Base-by-base conservation (phyloP, 2,888 invertebrate genomes). In the Parasteatoda lunata region DNA sequence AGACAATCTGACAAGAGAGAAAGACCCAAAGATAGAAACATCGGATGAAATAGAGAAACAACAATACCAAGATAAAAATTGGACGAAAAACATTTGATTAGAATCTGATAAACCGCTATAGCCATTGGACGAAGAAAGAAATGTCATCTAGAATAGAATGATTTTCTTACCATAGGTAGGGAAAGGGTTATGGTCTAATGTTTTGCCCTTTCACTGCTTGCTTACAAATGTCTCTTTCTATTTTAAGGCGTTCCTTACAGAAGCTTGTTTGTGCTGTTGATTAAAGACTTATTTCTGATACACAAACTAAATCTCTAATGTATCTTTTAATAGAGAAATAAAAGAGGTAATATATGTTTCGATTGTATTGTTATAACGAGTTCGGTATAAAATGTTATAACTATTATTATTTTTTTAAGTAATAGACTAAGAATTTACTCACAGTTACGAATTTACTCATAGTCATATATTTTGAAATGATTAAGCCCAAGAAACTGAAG, bases 31-130 rank as follows among this genome's bases (percentile, higher is more conserved):
- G 68, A 65, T 49, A 15, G 45, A 75, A 81, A 75, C 75, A 75
- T 49, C 47, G 59, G 81, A 30, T 30, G 30, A 30, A 30, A 30
- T 30, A 30, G 30, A 30, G 30, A 30, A 30, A 30, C 30, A 30
- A 30, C 30, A 30, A 30, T 30, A 30, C 30, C 30, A 30, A 30
- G 30, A 30, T 30, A 30, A 30, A 30, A 30, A 30, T 30, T 30
- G 30, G 30, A 30, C 30, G 30, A 30, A 81, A 81, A 81, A 81
- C 81, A 81, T 81, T 81, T 66, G 81, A 81, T 81, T 81, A 69
- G 81, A 81, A 75, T 81, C 81, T 81, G 81, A 81, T 81, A 81
- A 75, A 81, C 75, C 81, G 68, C 69, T 73, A 81, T 81, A 69
- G 81, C 75, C 68, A 81, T 75, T 66, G 68, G 59, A 68, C 30